These are phyloP conservation scores for Seladonia tumulorum DNA, from an alignment of 2,888 invertebrate genomes.

Conservation along the genomic window DNA sequence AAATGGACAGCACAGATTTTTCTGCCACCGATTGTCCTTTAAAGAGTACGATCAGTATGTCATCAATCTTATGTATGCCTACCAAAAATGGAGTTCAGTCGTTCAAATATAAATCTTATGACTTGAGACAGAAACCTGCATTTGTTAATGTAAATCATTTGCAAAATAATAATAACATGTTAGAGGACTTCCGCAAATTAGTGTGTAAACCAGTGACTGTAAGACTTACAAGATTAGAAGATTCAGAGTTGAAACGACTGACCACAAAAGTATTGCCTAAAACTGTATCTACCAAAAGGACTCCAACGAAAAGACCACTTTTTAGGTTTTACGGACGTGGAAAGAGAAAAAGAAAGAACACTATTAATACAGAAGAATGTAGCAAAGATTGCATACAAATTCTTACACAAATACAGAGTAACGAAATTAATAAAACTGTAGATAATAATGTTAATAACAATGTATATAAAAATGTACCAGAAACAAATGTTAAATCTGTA, in stretches of 20 bases:
- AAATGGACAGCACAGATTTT: not conserved
- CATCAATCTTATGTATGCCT: not conserved
- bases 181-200: not conserved
- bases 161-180: not conserved
- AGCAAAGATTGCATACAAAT: not conserved
- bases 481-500: not conserved
- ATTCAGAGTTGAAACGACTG: not conserved
- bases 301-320: not conserved
- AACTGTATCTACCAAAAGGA: not conserved
- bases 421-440: not conserved
- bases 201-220: slow-evolving; percentile 48
- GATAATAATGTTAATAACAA: not conserved
- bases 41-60: not conserved
- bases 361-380: not conserved
- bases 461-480: not conserved
- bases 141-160: not conserved
- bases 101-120: not conserved
- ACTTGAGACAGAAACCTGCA: not conserved
- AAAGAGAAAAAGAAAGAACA: not conserved
- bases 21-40: not conserved
- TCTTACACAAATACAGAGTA: not conserved
- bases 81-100: not conserved
- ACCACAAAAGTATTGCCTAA: not conserved
- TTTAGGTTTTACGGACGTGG: not conserved
- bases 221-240: slow-evolving; percentile 24